Percentiles rank a stretch among this genome's conserved stretches.
phyloP scores from a whole-genome alignment of 2,888 invertebrate species.

The Ophioninae sp. region DNA sequence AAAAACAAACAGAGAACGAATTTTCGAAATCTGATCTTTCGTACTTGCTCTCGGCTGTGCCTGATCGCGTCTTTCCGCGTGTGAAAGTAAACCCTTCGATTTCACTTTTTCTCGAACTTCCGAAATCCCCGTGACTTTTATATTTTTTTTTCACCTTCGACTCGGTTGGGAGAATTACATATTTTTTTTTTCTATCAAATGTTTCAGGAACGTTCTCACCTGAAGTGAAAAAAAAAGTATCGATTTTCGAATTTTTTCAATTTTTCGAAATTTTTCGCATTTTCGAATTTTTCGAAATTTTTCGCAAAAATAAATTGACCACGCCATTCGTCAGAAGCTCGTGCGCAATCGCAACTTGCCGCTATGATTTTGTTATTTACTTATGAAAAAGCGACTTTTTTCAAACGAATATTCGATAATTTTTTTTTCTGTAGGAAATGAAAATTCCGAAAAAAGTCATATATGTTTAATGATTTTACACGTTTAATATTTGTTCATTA shows the following conservation, averaged over 20 bases:
- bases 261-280: no score
- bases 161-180: no score
- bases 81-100: slow-evolving; percentile 47
- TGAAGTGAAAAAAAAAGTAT: no score
- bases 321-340: slow-evolving; percentile 13
- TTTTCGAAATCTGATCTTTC: slow-evolving; percentile 35
- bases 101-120: slow-evolving; percentile 11
- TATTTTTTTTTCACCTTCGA: background rate
- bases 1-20: slow-evolving; percentile 41
- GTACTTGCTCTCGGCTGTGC: slow-evolving; percentile 52
- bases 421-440: background rate
- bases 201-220: no score
- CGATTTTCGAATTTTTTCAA: no score
- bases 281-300: background rate
- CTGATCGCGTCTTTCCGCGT: slow-evolving; percentile 54
- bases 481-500: slow-evolving; percentile 25
- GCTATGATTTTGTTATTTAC: background rate
- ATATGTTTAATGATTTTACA: slow-evolving; percentile 42
- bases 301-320: background rate
- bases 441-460: background rate
- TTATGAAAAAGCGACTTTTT: background rate
- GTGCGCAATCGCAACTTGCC: background rate
- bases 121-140: slow-evolving; percentile 13
- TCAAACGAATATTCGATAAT: slow-evolving; percentile 4
- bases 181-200: no score